phyloP scores from a whole-genome alignment of 2,113 vertebrate genomes.

The Myiagra hebetior region DNA sequence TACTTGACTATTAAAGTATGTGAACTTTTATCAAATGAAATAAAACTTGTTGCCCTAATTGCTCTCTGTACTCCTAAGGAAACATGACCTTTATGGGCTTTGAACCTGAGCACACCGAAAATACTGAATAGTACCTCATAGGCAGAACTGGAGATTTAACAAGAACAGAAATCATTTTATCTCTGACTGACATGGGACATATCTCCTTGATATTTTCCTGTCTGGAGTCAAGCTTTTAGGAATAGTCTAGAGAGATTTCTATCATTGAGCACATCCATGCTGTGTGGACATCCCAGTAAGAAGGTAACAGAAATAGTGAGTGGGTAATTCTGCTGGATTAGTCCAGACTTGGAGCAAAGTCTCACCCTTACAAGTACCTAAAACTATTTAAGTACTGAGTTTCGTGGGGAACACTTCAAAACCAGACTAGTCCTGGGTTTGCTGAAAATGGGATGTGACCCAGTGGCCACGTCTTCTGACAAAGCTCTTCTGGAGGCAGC shows the following conservation, averaged over 20 bases:
- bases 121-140: not conserved
- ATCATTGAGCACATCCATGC: not conserved
- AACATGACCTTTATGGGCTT: slow-evolving; percentile 46
- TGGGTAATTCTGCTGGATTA: not conserved
- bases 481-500: not conserved
- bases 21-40: slow-evolving; percentile 66
- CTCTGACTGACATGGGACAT: not conserved
- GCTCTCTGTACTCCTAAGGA: slow-evolving; percentile 49
- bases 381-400: not conserved
- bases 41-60: slow-evolving; percentile 69
- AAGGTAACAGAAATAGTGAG: not conserved
- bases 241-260: not conserved
- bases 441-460: not conserved
- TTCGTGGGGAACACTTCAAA: not conserved
- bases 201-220: not conserved
- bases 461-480: not conserved
- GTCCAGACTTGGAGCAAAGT: not conserved
- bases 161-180: not conserved
- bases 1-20: slow-evolving; percentile 63
- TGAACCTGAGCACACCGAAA: slow-evolving; percentile 30
- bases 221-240: not conserved
- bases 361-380: not conserved
- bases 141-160: not conserved
- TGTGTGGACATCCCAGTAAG: not conserved
- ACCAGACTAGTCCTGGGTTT: not conserved